Evolutionary conservation across 2,797 vertebrate species (phyloP).

Genomic region (Triplophysa bombifrons): DNA sequence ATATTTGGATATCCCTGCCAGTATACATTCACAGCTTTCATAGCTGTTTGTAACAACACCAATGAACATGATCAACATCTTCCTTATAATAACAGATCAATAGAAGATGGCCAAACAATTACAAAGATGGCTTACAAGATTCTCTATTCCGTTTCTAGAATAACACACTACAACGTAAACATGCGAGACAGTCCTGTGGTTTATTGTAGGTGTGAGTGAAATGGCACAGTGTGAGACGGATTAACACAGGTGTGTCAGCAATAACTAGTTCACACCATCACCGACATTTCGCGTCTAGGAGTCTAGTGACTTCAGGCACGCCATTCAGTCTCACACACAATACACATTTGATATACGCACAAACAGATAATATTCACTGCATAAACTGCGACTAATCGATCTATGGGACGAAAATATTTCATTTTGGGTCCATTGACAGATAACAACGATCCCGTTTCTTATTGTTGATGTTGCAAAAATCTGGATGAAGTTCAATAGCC

Average conservation of each 20-base stretch:
- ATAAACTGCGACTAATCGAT: neutral
- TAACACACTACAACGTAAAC: neutral
- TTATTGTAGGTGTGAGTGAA: conserved; percentile 27
- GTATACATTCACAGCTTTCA: neutral
- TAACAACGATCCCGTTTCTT: neutral
- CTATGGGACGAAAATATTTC: neutral
- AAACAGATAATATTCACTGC: neutral
- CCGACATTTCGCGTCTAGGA: conserved; percentile 36
- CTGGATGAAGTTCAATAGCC: conserved; percentile 3
- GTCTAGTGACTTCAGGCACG: conserved; percentile 12
- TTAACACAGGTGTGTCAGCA: conserved; percentile 45
- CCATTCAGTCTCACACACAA: conserved; percentile 10
- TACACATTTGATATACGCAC: conserved; percentile 8
- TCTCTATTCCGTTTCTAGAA: neutral
- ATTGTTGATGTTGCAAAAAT: neutral
- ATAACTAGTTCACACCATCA: conserved; percentile 38
- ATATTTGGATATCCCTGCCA: neutral
- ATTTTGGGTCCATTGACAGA: neutral
- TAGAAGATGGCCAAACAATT: neutral
- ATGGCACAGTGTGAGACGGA: neutral
- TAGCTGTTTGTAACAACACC: neutral
- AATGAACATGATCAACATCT: neutral
- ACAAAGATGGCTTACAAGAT: neutral
- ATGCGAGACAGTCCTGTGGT: neutral
- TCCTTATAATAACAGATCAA: neutral